These are phyloP conservation scores for Prosopocoilus inquinatus DNA, from an alignment of 2,888 invertebrate species.

Conservation along the genomic window DNA sequence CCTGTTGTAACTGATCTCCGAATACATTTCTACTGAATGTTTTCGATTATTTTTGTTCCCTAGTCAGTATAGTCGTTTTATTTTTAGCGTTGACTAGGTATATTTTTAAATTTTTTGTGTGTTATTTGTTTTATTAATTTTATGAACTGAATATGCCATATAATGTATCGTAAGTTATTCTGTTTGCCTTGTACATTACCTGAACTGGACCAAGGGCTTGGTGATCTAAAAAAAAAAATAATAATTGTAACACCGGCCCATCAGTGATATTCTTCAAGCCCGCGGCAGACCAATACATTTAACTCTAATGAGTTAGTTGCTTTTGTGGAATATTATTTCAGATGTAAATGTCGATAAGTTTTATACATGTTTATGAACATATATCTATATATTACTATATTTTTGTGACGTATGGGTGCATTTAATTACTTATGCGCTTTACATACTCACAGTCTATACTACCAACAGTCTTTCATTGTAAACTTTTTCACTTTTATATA, in stretches of 20 bases:
- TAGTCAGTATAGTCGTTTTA: slow-evolving; percentile 50
- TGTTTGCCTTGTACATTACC: slow-evolving; percentile 41
- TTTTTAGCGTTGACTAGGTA: slow-evolving; percentile 46
- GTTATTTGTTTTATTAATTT: slow-evolving; percentile 34
- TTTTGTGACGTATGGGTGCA: slow-evolving; percentile 48
- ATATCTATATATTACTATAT: slow-evolving; percentile 44
- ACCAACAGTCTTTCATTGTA: slow-evolving; percentile 50
- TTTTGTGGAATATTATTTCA: slow-evolving; percentile 46
- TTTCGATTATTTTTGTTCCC: slow-evolving; percentile 46
- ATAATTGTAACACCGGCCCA: slow-evolving; percentile 29
- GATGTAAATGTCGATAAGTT: slow-evolving; percentile 49
- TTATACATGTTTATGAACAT: slow-evolving; percentile 49
- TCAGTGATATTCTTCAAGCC: slow-evolving; percentile 43
- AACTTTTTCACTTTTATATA: slow-evolving; percentile 53
- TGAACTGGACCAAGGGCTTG: slow-evolving; percentile 48
- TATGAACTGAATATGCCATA: slow-evolving; percentile 35
- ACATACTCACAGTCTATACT: slow-evolving; percentile 49
- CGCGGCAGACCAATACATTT: slow-evolving; percentile 46
- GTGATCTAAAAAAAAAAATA: slow-evolving; percentile 3
- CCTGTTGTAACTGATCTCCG: slow-evolving; percentile 44
- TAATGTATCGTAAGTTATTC: slow-evolving; percentile 26
- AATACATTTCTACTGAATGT: slow-evolving; percentile 48
- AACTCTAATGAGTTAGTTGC: slow-evolving; percentile 40
- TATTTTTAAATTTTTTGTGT: slow-evolving; percentile 28
- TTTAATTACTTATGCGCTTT: slow-evolving; percentile 16